Evolutionary conservation across 2,797 vertebrate species (phyloP).

Genomic region (Enteromius trimaculatus): DNA sequence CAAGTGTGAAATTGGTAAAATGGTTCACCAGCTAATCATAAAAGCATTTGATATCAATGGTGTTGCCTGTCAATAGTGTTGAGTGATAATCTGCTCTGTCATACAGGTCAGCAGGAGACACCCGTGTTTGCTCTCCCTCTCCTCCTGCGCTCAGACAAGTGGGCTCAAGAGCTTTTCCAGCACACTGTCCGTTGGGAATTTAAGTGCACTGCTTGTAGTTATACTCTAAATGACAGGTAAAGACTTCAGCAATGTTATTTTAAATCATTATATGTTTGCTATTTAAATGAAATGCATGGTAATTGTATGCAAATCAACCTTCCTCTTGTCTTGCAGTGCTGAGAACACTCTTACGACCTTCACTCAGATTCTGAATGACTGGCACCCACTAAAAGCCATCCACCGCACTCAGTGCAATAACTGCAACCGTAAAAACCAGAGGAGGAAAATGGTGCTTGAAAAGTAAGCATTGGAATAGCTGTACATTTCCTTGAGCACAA

Average conservation of each 20-base stretch:
- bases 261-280: background rate
- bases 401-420: slow-evolving; percentile 82
- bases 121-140: slow-evolving; percentile 90
- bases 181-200: slow-evolving; percentile 86
- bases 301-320: background rate
- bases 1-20: slow-evolving; percentile 85
- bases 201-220: slow-evolving; percentile 82
- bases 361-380: slow-evolving; percentile 82
- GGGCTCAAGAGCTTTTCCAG: slow-evolving; percentile 80
- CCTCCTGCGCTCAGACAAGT: slow-evolving; percentile 79
- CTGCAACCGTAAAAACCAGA: slow-evolving; percentile 82
- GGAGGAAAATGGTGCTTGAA: slow-evolving; percentile 83
- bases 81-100: background rate
- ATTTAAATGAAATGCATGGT: background rate
- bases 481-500: background rate
- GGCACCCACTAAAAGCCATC: slow-evolving; percentile 86
- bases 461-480: slow-evolving; percentile 74
- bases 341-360: slow-evolving; percentile 85
- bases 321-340: slow-evolving; percentile 68
- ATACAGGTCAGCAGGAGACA: slow-evolving; percentile 83
- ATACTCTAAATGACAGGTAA: slow-evolving; percentile 78
- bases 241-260: background rate
- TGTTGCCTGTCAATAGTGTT: background rate
- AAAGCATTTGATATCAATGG: background rate
- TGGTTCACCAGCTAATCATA: background rate